Evolutionary conservation across 2,888 invertebrate species (phyloP).

Genomic region (Pteria penguin): DNA sequence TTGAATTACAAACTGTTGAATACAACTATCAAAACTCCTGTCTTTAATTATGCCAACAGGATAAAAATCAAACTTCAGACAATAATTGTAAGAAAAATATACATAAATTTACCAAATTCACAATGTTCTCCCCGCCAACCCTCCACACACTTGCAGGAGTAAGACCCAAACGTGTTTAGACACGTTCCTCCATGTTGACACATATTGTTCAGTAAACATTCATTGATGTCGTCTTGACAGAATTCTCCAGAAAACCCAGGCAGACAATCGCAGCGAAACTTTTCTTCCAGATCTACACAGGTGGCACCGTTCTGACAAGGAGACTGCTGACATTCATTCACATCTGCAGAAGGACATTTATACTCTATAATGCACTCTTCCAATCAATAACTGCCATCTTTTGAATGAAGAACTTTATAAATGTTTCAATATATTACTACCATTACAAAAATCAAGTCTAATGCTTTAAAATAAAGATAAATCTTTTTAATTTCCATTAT

Average conservation of each 20-base stretch:
- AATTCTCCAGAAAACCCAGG: conserved; percentile 47
- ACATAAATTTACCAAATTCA: conserved; percentile 46
- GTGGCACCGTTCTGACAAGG: conserved; percentile 55
- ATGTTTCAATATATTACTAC: too few species aligned
- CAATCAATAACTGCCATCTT: background rate
- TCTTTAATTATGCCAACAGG: too few species aligned
- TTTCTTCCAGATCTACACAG: conserved; percentile 33
- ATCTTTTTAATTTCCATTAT: too few species aligned
- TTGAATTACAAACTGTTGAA: too few species aligned
- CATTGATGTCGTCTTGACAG: conserved; percentile 50
- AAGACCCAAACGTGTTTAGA: conserved; percentile 56
- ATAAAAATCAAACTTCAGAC: background rate
- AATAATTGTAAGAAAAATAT: background rate
- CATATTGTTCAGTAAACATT: conserved; percentile 59
- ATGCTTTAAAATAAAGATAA: too few species aligned
- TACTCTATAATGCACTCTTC: background rate
- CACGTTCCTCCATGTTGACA: conserved; percentile 82
- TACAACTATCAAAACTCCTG: too few species aligned
- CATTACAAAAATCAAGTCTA: too few species aligned
- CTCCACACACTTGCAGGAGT: conserved; percentile 51
- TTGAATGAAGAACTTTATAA: too few species aligned
- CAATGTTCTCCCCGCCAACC: conserved; percentile 58
- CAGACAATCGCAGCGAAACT: conserved; percentile 51
- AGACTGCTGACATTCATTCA: conserved; percentile 52
- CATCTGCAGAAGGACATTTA: conserved; percentile 37